Base-by-base conservation (phyloP, 2,113 vertebrate species). In the Megaptera novaeangliae region DNA sequence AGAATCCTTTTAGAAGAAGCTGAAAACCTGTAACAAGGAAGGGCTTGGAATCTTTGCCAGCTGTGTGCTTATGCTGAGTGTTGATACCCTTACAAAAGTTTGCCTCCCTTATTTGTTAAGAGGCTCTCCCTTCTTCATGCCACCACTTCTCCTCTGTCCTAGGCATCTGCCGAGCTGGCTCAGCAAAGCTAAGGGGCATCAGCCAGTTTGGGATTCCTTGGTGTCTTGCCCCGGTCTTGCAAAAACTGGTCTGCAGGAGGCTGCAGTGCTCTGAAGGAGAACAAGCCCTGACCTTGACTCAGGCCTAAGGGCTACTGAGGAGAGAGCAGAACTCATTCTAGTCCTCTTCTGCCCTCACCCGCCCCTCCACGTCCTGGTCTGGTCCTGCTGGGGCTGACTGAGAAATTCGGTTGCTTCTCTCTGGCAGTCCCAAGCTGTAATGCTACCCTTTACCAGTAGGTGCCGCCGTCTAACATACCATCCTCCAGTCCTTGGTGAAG, bases 401-500 rank as follows among this genome's bases (percentile, higher is more conserved):
- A 55, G 2, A 55, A 78, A 59, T 81, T 74, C 25, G 4, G 66
- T 27, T 2, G 8, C 66, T 72, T 29, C 63, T 14, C 39, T 21
- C 17, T 1, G 49, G 29, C 14, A 13, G 17, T 74, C 14, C 39
- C 72, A 36, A 27, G 23, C 8, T 93, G 96, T 89, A 94, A 89
- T 95, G n/a, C 55, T 34, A 49, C 10, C 6, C 52, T 44, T 92
- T 27, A 84, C 97, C 98, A 96, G 97, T 84, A 98, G 97, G 98
- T 98, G 98, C 83, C 97, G 75, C 98, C 83, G 11, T 98, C 95
- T 94, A 97, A 97, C 97, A 95, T 92, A 89, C 96, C 97, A 97
- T 98, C 61, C 89, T 96, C 82, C 78, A 39, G 91, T 63, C 88
- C 44, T 86, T 1, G 5, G 44, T 14, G 21, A 92, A 89, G n/a